Evolutionary conservation across 2,113 vertebrate species (phyloP).

Genomic region (Rhynchopsitta pachyrhyncha): DNA sequence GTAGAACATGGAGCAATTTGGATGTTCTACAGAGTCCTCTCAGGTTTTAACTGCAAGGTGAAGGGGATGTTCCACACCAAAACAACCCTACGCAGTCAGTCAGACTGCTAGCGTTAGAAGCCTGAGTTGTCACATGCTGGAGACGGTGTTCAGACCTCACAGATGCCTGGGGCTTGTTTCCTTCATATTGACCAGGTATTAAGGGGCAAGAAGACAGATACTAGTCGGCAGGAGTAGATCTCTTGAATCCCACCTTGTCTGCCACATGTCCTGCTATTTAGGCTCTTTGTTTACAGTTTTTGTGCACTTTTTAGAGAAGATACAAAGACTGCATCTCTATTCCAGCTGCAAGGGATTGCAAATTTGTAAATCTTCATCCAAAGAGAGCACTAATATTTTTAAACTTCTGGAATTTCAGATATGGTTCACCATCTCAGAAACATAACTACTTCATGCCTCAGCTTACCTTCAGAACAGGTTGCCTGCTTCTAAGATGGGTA

Average conservation of each 20-base stretch:
- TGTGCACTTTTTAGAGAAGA: neutral
- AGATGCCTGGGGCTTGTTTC: neutral
- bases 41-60: neutral
- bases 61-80: too few species aligned
- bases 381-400: neutral
- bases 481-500: neutral
- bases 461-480: neutral
- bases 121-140: neutral
- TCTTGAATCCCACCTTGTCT: neutral
- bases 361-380: neutral
- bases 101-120: neutral
- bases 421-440: neutral
- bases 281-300: neutral
- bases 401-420: neutral
- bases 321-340: neutral
- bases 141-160: neutral
- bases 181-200: neutral
- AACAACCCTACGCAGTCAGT: neutral
- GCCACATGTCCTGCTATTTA: neutral
- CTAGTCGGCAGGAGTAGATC: neutral
- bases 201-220: neutral
- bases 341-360: neutral
- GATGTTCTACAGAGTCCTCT: neutral
- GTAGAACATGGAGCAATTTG: rapidly evolving
- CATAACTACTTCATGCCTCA: neutral